Evolutionary conservation across 2,113 vertebrate species (phyloP).

Genomic region (Onychostruthus taczanowskii): DNA sequence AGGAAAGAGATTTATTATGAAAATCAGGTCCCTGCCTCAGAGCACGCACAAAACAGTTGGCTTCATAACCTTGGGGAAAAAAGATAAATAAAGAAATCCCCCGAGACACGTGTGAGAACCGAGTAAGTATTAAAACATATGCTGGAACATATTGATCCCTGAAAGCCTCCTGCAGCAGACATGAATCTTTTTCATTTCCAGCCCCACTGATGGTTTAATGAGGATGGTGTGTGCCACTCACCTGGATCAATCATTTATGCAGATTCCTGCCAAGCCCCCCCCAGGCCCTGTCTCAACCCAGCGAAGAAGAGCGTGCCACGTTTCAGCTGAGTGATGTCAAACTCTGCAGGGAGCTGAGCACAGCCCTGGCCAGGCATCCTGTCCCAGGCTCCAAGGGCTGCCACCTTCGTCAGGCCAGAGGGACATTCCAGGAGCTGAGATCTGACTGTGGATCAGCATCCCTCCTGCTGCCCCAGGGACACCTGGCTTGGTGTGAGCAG

Average conservation of each 20-base stretch:
- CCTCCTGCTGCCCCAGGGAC: background rate
- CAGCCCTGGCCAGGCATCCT: rapidly evolving
- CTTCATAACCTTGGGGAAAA: conserved; percentile 52
- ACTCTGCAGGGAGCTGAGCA: background rate
- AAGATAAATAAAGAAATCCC: conserved; percentile 57
- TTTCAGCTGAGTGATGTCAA: rapidly evolving
- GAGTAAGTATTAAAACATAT: conserved; percentile 60
- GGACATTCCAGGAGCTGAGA: rapidly evolving
- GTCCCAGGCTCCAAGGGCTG: rapidly evolving
- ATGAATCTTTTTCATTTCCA: background rate
- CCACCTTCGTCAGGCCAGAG: rapidly evolving
- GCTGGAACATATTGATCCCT: conserved; percentile 60
- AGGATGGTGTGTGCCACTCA: background rate
- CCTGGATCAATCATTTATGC: background rate
- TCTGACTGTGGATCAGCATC: background rate
- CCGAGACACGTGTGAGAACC: conserved; percentile 37
- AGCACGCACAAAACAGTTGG: conserved; percentile 54
- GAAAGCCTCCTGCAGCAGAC: background rate
- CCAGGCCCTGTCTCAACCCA: background rate
- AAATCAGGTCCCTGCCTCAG: conserved; percentile 17
- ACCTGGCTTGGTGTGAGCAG: background rate
- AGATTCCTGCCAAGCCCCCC: background rate
- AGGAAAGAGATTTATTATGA: background rate
- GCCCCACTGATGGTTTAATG: background rate
- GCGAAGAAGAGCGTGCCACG: rapidly evolving